Conservation (phyloP, 2,113 vertebrate species). For the Aplodontia rufa region DNA sequence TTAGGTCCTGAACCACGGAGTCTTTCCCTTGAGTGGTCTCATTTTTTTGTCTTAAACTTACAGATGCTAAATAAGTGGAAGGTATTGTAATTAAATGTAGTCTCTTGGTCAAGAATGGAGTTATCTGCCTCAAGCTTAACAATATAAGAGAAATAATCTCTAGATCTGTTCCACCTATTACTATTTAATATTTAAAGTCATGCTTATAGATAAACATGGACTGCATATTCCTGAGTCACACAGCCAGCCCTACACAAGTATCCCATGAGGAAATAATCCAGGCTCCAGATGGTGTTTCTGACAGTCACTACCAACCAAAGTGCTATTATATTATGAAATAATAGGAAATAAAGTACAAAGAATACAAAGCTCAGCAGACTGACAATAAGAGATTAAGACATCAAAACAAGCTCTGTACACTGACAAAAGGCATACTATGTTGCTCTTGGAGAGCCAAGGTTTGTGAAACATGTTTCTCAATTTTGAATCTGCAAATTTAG, state of each 20-base stretch:
- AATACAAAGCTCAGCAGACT: not conserved
- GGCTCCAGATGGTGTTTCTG: not conserved
- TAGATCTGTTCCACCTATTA: not conserved
- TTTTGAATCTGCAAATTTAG: not conserved
- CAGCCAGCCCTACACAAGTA: not conserved
- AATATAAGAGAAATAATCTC: not conserved
- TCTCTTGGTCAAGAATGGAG: not conserved
- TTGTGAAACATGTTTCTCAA: not conserved
- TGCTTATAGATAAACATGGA: not conserved
- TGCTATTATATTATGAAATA: not conserved
- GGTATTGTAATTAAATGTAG: not conserved
- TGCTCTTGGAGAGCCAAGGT: not conserved
- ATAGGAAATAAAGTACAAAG: not conserved
- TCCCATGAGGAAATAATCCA: not conserved
- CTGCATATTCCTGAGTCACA: not conserved
- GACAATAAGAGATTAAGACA: not conserved
- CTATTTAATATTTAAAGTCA: not conserved
- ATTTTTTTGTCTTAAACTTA: not conserved
- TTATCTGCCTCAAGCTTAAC: not conserved
- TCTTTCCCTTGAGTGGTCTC: not conserved
- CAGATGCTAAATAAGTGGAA: not conserved
- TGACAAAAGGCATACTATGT: not conserved
- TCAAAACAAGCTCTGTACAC: not conserved
- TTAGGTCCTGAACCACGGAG: not conserved
- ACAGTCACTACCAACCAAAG: slow-evolving; percentile 7